Base-by-base conservation (phyloP, 1,140 invertebrate species). In the Harlomillsia oculata region DNA sequence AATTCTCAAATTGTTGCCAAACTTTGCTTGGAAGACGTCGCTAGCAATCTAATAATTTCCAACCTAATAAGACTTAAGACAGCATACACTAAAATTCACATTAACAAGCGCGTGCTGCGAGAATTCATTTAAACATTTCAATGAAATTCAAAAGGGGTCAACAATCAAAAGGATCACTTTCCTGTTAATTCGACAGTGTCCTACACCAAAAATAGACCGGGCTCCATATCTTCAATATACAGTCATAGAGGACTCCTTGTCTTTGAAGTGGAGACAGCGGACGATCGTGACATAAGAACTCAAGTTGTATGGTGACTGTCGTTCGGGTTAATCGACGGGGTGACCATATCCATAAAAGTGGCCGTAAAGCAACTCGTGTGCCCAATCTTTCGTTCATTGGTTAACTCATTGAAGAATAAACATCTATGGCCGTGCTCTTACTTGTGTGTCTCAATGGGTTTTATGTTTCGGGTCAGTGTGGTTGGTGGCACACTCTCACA, bases 311-410 rank as follows among this genome's bases (percentile, higher is more conserved):
- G 32, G 32, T 29, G 18, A 32, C 28, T 16, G 34, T 28, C 43
- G 25, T 29, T 32, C 39, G 26, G 30, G 28, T 54, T 54, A 54
- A 54, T 54, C 53, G 21, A 49, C 44, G 50, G 36, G 34, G 54
- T 56, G 54, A 56, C 54, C 54, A 50, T 50, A 56, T 41, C 50
- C 45, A 56, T 41, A 56, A 50, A 44, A 45, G 25, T 26, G 36
- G 21, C 26, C 23, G 26, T 56, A 56, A 46, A 44, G 18, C 32
- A 50, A 48, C 23, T 28, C 26, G 36, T 5, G 36, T 48, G 32
- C 16, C 29, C 45, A 5, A 25, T 16, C 14, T 25, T 13, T 9
- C 45, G 4, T 18, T 5, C 45, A 30, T 30, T 16, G 14, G 25
- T 16, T 13, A 18, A 8, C 14, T 11, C 29, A 48, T 9, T 5